Evolutionary conservation across 2,113 vertebrate genomes (phyloP).

Genomic region (Genyomyrus donnyi): DNA sequence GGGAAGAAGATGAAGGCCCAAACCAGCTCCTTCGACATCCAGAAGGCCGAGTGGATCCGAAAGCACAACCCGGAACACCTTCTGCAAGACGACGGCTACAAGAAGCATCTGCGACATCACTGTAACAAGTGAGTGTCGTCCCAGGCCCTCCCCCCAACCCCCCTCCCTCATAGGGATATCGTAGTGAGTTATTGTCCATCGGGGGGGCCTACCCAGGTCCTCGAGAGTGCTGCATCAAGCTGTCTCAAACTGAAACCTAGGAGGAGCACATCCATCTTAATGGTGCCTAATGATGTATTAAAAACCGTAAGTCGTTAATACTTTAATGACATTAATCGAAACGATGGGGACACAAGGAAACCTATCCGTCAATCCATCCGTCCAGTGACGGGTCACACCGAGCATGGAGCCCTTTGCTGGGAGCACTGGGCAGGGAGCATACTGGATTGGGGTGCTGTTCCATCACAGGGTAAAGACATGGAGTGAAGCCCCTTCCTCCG

Average conservation of each 20-base stretch:
- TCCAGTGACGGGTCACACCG: neutral
- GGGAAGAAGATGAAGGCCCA: slow-evolving; percentile 97
- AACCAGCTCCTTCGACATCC: slow-evolving; percentile 91
- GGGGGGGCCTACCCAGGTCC: neutral
- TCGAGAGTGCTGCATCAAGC: slow-evolving; percentile 24
- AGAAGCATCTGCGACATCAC: slow-evolving; percentile 97
- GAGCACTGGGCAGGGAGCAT: neutral
- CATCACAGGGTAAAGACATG: neutral
- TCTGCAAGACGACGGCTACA: slow-evolving; percentile 94
- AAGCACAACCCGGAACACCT: slow-evolving; percentile 97
- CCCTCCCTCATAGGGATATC: no score
- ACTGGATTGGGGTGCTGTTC: neutral
- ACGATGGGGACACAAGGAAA: neutral
- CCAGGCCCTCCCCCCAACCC: neutral
- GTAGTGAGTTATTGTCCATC: neutral
- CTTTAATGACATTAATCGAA: neutral
- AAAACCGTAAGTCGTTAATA: neutral
- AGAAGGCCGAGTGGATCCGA: slow-evolving; percentile 95
- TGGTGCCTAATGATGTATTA: neutral
- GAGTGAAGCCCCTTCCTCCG: neutral
- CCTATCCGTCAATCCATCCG: neutral
- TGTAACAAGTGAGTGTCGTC: slow-evolving; percentile 87
- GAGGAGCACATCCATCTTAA: neutral
- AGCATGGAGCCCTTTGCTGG: neutral
- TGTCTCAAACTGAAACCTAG: slow-evolving; percentile 32